Conservation (phyloP, 2,113 vertebrate genomes). For the Setophaga coronata region DNA sequence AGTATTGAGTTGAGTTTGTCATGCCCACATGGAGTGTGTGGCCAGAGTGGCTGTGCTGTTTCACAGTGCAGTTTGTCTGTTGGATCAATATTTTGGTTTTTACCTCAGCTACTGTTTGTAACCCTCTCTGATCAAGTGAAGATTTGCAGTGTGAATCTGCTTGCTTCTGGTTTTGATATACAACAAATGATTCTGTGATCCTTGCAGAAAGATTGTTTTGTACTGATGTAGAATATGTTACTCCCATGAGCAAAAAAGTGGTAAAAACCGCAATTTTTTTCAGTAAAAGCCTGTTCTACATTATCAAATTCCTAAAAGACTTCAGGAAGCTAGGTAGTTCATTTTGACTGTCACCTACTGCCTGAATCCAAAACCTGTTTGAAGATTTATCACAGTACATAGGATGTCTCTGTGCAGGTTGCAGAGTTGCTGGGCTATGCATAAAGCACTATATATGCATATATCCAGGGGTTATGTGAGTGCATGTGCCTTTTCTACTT, state of each 20-base stretch:
- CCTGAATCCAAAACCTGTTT: not conserved
- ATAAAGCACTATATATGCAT: not conserved
- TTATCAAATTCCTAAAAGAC: not conserved
- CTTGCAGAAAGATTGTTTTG: not conserved
- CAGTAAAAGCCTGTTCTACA: not conserved
- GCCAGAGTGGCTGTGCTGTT: not conserved
- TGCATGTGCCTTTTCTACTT: not conserved
- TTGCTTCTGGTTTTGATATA: not conserved
- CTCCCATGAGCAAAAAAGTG: not conserved
- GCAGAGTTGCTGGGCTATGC: not conserved
- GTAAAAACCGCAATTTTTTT: not conserved
- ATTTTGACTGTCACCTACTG: not conserved
- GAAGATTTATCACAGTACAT: not conserved
- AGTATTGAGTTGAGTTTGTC: not conserved
- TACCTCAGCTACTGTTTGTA: not conserved
- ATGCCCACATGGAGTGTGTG: not conserved
- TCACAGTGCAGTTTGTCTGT: not conserved
- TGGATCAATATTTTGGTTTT: not conserved
- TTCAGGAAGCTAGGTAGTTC: not conserved
- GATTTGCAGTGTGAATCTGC: not conserved
- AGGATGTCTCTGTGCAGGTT: not conserved
- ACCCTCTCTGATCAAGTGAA: not conserved
- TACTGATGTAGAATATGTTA: not conserved
- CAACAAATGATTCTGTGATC: not conserved
- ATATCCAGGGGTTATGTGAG: not conserved